These are phyloP conservation scores for Coluber constrictor DNA, from an alignment of 2,797 vertebrate species.

Conservation along the genomic window DNA sequence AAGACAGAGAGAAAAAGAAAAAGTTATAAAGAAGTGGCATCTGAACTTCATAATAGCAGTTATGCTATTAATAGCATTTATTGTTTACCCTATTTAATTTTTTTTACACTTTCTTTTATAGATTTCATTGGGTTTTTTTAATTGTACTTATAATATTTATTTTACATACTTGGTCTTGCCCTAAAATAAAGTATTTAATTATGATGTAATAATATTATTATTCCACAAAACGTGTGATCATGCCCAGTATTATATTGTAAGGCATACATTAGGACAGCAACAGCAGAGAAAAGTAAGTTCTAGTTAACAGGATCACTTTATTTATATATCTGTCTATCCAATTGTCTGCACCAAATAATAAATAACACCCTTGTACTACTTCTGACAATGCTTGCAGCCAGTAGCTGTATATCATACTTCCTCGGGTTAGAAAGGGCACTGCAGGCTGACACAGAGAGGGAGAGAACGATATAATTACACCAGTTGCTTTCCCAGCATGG, in stretches of 20 bases:
- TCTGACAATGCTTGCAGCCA: neutral
- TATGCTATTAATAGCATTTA: neutral
- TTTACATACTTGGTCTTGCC: neutral
- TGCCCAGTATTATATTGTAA: neutral
- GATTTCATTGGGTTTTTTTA: neutral
- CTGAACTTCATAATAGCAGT: neutral
- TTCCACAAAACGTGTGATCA: neutral
- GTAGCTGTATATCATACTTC: neutral
- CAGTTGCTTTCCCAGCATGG: conserved; percentile 11
- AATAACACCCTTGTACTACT: no score
- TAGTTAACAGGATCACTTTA: neutral
- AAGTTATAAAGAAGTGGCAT: neutral
- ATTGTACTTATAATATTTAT: neutral
- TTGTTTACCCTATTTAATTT: neutral
- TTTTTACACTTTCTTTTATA: neutral
- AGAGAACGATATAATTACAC: neutral
- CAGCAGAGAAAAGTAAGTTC: no score
- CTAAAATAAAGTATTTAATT: neutral
- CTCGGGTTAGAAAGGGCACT: neutral
- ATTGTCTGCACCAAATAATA: neutral
- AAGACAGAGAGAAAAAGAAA: neutral
- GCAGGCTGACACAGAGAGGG: neutral
- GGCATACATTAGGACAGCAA: neutral
- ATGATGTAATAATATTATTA: neutral
- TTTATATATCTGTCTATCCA: neutral